Percentiles rank a stretch among this genome's conserved stretches.
Evolutionary conservation across 2,888 invertebrate genomes (phyloP).

Genomic region (Lepeophtheirus nordmannii): DNA sequence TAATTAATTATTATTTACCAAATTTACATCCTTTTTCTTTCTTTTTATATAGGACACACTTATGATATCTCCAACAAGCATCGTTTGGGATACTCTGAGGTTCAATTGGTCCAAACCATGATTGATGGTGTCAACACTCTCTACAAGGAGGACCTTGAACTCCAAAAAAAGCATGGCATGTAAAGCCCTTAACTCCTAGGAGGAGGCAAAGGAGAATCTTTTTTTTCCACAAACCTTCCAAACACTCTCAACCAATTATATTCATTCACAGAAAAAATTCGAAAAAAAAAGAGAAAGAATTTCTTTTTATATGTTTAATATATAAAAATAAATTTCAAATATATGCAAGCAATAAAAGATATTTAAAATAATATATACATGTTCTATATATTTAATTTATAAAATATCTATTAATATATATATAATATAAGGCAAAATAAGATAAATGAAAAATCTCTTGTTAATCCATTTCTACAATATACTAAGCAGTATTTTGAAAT

Average conservation of each 20-base stretch:
- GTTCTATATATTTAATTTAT: conserved; percentile 2
- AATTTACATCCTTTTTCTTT: background rate
- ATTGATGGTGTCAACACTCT: conserved; percentile 27
- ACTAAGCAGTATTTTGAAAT: too few relatives aligned
- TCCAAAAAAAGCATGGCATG: conserved; percentile 24
- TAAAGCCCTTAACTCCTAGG: conserved; percentile 3
- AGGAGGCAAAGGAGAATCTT: background rate
- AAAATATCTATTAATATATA: background rate
- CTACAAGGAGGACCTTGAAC: conserved; percentile 23
- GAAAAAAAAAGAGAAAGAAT: background rate
- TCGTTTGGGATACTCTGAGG: conserved; percentile 37
- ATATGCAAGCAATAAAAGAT: conserved; percentile 6
- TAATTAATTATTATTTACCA: background rate
- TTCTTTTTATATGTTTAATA: background rate
- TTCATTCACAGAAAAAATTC: conserved; percentile 5
- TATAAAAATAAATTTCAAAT: background rate
- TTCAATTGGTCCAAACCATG: conserved; percentile 36
- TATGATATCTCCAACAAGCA: conserved; percentile 37
- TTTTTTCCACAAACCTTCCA: background rate
- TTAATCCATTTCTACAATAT: too few relatives aligned
- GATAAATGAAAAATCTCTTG: background rate
- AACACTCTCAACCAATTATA: background rate
- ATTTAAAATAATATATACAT: background rate
- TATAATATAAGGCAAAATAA: conserved; percentile 7
- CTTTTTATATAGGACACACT: conserved; percentile 30